phyloP scores from a whole-genome alignment of 2,888 invertebrate genomes.

The Tromatobia lineatoria region DNA sequence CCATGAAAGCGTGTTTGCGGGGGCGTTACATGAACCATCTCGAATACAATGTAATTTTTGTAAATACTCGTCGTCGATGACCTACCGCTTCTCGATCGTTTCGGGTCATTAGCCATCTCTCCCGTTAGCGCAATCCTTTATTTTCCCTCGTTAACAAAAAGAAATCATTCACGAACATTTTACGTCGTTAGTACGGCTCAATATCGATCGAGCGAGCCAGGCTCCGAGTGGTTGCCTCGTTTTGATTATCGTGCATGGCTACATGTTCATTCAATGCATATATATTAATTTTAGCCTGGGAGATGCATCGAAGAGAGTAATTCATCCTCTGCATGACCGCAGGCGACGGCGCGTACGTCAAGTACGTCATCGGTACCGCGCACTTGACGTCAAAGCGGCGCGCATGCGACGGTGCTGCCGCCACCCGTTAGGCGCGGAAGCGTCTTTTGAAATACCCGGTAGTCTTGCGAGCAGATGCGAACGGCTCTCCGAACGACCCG shows the following conservation, averaged over 20 bases:
- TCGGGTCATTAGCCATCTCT: neutral
- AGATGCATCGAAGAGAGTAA: conserved; percentile 46
- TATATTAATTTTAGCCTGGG: conserved; percentile 55
- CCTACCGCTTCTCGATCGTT: neutral
- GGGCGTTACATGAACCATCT: neutral
- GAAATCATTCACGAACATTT: neutral
- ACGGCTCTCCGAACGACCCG: conserved; percentile 36
- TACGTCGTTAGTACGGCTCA: too few species aligned
- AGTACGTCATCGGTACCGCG: conserved; percentile 59
- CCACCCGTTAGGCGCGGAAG: conserved; percentile 21
- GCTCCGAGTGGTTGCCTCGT: conserved; percentile 69
- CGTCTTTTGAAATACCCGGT: conserved; percentile 63
- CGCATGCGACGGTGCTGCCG: conserved; percentile 49
- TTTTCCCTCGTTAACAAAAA: neutral
- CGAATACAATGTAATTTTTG: too few species aligned
- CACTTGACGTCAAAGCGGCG: conserved; percentile 58
- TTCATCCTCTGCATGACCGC: conserved; percentile 40
- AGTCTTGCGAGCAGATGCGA: conserved; percentile 47
- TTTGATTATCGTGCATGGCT: conserved; percentile 73
- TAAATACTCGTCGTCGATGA: neutral
- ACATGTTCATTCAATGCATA: conserved; percentile 33
- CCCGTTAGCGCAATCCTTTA: neutral
- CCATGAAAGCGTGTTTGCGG: too few species aligned
- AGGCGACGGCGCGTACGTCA: conserved; percentile 22
- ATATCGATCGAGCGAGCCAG: conserved; percentile 41